These are phyloP conservation scores for Lytechinus variegatus DNA, from an alignment of 35 echinoderm and acorn worm genomes.

Conservation along the genomic window DNA sequence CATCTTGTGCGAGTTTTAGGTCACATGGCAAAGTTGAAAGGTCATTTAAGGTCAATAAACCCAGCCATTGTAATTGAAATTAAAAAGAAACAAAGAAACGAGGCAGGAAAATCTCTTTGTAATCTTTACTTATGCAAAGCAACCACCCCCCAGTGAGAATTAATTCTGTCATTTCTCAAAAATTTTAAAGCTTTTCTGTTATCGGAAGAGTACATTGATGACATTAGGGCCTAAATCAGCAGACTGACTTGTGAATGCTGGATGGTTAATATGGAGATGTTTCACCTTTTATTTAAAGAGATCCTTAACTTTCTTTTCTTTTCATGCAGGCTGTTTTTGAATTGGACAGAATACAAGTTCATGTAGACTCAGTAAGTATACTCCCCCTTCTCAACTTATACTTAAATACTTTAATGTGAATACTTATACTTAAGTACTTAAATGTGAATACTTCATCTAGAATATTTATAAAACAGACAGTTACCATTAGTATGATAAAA, in stretches of 20 bases:
- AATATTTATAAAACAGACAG: not conserved
- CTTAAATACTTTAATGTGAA: not conserved
- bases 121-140: too few species aligned
- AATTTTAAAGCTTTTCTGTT: too few species aligned
- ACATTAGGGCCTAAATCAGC: too few species aligned
- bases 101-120: too few species aligned
- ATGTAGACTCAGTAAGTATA: constrained; percentile 87
- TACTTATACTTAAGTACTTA: not conserved
- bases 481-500: not conserved
- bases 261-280: not conserved
- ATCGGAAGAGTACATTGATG: too few species aligned
- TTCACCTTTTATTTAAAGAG: not conserved
- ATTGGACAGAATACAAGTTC: constrained; percentile 90
- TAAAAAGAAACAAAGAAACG: too few species aligned
- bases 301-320: not conserved
- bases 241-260: not conserved
- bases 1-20: too few species aligned
- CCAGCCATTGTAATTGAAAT: too few species aligned
- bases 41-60: too few species aligned
- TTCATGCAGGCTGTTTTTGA: constrained; percentile 82
- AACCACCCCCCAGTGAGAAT: too few species aligned
- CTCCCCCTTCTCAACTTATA: not conserved
- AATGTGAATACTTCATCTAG: not conserved
- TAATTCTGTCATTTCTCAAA: too few species aligned
- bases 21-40: too few species aligned